Evolutionary conservation across 2,797 vertebrate species (phyloP).

Genomic region (Rhabdophis nuchalis): DNA sequence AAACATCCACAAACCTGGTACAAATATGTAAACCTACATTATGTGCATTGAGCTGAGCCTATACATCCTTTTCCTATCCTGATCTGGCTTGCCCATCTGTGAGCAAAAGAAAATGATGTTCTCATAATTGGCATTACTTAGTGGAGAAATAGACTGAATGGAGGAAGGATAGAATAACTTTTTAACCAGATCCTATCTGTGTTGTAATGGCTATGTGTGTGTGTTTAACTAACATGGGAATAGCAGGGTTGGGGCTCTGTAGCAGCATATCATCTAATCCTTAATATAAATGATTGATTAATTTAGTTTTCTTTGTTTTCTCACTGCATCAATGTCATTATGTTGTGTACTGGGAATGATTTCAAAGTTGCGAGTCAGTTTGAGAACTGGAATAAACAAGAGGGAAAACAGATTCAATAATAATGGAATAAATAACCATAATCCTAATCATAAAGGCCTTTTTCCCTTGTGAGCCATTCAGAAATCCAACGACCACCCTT

Average conservation of each 20-base stretch:
- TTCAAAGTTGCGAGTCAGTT: background rate
- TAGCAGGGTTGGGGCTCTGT: background rate
- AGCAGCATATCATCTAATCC: background rate
- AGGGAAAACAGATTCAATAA: background rate
- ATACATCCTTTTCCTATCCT: background rate
- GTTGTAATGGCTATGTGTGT: background rate
- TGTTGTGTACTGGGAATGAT: background rate
- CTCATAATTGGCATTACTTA: background rate
- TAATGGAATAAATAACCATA: background rate
- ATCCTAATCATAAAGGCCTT: background rate
- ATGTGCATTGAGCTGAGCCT: too few relatives aligned
- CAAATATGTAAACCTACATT: background rate
- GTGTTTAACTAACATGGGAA: background rate
- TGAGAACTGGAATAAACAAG: background rate
- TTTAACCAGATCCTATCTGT: background rate
- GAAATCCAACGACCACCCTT: background rate
- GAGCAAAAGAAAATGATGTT: background rate
- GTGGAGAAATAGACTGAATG: background rate
- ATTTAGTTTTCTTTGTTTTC: background rate
- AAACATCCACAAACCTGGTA: background rate
- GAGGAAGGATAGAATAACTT: background rate
- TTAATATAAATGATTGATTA: background rate
- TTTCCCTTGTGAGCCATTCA: background rate
- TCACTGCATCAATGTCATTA: background rate
- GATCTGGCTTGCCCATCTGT: background rate